Evolutionary conservation across 2,797 vertebrate genomes (phyloP), one percentile per base, ranked within the genome.

Genomic region (Anguilla megastoma): DNA sequence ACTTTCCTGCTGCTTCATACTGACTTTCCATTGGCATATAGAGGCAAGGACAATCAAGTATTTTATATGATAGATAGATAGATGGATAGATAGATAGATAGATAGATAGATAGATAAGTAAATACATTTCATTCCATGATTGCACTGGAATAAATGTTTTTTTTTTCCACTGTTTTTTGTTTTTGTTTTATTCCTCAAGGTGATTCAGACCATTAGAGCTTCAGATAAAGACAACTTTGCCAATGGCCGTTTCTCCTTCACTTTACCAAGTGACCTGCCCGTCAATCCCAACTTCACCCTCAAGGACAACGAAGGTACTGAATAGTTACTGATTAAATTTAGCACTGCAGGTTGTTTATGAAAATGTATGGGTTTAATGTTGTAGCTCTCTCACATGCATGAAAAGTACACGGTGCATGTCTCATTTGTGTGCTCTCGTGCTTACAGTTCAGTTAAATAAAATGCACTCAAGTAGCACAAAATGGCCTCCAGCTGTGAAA

Each of bases 231-330:
- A 98, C 91, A 96, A 97, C 93, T 96, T 97, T 92, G 97, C 97
- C 90, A 98, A 98, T 89, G 98, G 98, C 2, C 95, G 94, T 87
- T 98, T 98, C 92, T 95, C 95, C 92, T 98, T 97, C 92, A 95
- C 95, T 84, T 92, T 97, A 60, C 96, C 97, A 89, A 94, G 95
- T 83, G 95, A 92, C 27, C 92, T 96, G 87, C 91, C 95, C 54
- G 60, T 92, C 76, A 97, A 97, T 90, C 96, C 97, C 36, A 98
- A 98, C 93, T 98, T 99, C 93, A 97, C 97, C 8, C 88, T 99
- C 87, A 97, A 96, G 93, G 97, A 98, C 91, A 99, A 99, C 88
- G 96, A 97, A 97, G 98, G 98, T 99, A 97, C 88, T 45, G 41
- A 41, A 48, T 18, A 48, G 7, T 41, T 24, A 21, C 14, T 21